A percentile compares a stretch with the other conserved stretches of the same genome.
Evolutionary conservation across 2,113 vertebrate genomes (phyloP).

Genomic region (Glaucomys volans): DNA sequence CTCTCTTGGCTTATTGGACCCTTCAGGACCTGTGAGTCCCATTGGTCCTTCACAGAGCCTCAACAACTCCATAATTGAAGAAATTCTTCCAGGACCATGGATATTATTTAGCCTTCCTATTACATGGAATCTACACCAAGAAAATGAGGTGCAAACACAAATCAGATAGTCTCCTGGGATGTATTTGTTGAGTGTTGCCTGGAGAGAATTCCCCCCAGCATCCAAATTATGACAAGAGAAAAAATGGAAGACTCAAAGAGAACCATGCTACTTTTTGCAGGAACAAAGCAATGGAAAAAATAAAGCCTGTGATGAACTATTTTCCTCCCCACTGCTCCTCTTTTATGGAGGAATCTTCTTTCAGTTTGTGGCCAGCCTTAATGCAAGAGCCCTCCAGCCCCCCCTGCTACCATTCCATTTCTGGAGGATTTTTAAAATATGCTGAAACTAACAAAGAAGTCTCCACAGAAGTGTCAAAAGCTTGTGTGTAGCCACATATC

Average conservation of each 20-base stretch:
- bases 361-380: not conserved
- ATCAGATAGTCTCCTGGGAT: conserved; percentile 53
- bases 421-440: not conserved
- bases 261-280: conserved; percentile 45
- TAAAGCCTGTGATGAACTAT: conserved; percentile 35
- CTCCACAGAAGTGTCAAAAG: not conserved
- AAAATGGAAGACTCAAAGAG: conserved; percentile 16
- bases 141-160: conserved; percentile 66
- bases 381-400: not conserved
- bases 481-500: not conserved
- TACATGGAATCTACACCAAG: conserved; percentile 32
- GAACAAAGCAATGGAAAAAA: conserved; percentile 69
- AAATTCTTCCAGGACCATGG: conserved; percentile 28
- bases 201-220: conserved; percentile 54
- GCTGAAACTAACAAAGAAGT: not conserved
- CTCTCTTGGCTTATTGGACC: conserved; percentile 62
- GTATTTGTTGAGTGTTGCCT: conserved; percentile 51
- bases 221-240: conserved; percentile 55
- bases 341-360: conserved; percentile 53
- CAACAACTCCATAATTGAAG: conserved; percentile 66
- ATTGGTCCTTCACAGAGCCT: conserved; percentile 50
- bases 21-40: conserved; percentile 48
- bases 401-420: not conserved
- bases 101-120: conserved; percentile 68
- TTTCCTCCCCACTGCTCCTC: conserved; percentile 45